Evolutionary conservation across 2,888 invertebrate species (phyloP), one percentile per base, ranked within the genome.

Genomic region (Steromphala cineraria): DNA sequence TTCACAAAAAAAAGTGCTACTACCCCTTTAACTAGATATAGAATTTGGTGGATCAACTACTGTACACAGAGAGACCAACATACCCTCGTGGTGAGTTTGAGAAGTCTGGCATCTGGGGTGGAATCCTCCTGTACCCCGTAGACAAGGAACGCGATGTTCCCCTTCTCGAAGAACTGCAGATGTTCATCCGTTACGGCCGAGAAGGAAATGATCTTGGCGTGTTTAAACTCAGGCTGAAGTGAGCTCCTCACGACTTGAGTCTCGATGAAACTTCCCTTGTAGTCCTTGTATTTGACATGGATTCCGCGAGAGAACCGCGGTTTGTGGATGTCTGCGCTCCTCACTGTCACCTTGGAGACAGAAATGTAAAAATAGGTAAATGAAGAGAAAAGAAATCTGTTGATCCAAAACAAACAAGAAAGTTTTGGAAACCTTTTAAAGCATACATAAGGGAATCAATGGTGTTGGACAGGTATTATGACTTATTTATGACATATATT

Each of bases 81-180:
- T 86, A 93, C 93, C 90, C 89, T 91, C 8, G 93, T 93, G 24
- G 93, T 90, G 79, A 93, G 88, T 80, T 93, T 92, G 46, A 88
- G 79, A 5, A 93, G 89, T 80, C 91, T 92, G 15, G 89, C 85
- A 80, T 93, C 91, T 13, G 89, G 87, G 10, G 84, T 79, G 0
- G 87, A 83, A 79, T 93, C 94, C 75, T 93, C 93, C 82, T 94
- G 94, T n/a, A 88, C 87, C 0, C 91, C 93, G 82, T 92, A 93
- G 3, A 94, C 87, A 75, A 89, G 83, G 84, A 94, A 93, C 15
- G 93, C 93, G 74, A 94, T 91, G 85, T 90, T 91, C 24, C 92
- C 91, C 24, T 84, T 84, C 75, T 92, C 92, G 83, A 94, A 93
- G 86, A 91, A 93, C 21, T 91, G 90, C 40, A 94, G 86, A 85